Evolutionary conservation across 92 coral and sea anemone genomes (phyloP).

Genomic region (Zoanthus sansibaricus): DNA sequence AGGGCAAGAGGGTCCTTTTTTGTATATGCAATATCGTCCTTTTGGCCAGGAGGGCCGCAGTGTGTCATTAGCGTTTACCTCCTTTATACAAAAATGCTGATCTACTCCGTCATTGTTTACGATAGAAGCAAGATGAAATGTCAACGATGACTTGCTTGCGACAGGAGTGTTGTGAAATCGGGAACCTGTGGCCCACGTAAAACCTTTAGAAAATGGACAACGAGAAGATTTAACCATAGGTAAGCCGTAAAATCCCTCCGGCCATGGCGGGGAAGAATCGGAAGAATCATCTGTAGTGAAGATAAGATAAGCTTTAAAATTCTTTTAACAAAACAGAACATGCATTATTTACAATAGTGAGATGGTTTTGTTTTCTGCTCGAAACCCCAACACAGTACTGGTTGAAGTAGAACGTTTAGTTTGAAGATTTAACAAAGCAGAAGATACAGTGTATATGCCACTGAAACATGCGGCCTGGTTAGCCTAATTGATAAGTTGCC

Average conservation of each 20-base stretch:
- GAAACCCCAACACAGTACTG: too few species aligned
- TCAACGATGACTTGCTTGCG: slow-evolving; percentile 36
- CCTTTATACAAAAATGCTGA: slow-evolving; percentile 59
- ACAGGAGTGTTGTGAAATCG: slow-evolving; percentile 57
- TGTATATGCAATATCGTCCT: slow-evolving; percentile 61
- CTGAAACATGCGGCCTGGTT: too few species aligned
- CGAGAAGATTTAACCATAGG: slow-evolving; percentile 46
- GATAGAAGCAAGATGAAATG: slow-evolving; percentile 55
- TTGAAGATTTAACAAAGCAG: too few species aligned
- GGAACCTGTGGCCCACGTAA: slow-evolving; percentile 54
- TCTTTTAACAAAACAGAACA: too few species aligned
- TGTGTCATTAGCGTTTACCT: slow-evolving; percentile 41
- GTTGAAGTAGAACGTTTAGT: too few species aligned
- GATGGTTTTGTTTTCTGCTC: too few species aligned
- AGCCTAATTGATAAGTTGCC: too few species aligned
- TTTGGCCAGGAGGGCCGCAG: slow-evolving; percentile 54
- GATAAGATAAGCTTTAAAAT: neutral
- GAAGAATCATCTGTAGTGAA: neutral
- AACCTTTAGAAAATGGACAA: slow-evolving; percentile 52
- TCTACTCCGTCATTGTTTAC: slow-evolving; percentile 54
- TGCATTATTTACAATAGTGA: too few species aligned
- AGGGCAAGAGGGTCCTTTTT: slow-evolving; percentile 58
- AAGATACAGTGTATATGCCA: too few species aligned
- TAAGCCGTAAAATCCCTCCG: slow-evolving; percentile 56
- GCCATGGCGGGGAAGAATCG: slow-evolving; percentile 36